Evolutionary conservation across 2,888 invertebrate genomes (phyloP), one percentile per base, ranked within the genome.

Genomic region (Auanema freiburgensis): DNA sequence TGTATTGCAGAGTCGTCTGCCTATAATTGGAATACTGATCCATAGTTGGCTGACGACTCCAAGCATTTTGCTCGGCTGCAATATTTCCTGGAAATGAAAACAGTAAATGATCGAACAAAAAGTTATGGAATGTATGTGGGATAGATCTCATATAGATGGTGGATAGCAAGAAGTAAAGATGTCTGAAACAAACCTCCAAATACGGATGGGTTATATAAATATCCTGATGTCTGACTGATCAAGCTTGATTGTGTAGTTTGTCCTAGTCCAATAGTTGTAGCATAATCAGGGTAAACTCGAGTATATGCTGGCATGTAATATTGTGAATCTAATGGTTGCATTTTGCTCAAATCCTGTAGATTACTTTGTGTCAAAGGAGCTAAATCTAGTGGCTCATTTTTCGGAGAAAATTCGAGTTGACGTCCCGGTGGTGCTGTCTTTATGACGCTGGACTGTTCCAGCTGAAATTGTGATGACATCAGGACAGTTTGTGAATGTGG

Each of bases 341-440:
- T 80, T 60, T 81, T 81, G 46, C 74, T 66, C 8, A 82, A 63
- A 60, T 82, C 81, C 65, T 81, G 76, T 8, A 77, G 63, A 50
- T 72, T 74, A 4, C 65, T 41, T 10, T 62, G 65, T 11, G 79
- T 63, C 53, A 80, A 59, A 2, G 79, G 74, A 11, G 77, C 70
- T 25, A 78, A 65, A 42, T 83, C 83, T 63, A 83, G 57, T 2
- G 83, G 79, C 72, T 83, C 83, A 46, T 79, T 74, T 65, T 83
- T 83, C 16, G 83, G 79, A 56, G 74, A 74, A 55, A 79, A 67
- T 51, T 69, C 66, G 14, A 74, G 60, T 42, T 71, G 72, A 2
- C 72, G 65, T 1, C 58, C 64, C 6, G 83, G 81, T n/a, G 83
- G 83, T 25, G 83, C 83, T 42, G 83, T 83, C 65, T 83, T 83